Evolutionary conservation across 2,797 vertebrate genomes (phyloP), one percentile per base, ranked within the genome.

Genomic region (Lepidocolaptes lacrymiger): DNA sequence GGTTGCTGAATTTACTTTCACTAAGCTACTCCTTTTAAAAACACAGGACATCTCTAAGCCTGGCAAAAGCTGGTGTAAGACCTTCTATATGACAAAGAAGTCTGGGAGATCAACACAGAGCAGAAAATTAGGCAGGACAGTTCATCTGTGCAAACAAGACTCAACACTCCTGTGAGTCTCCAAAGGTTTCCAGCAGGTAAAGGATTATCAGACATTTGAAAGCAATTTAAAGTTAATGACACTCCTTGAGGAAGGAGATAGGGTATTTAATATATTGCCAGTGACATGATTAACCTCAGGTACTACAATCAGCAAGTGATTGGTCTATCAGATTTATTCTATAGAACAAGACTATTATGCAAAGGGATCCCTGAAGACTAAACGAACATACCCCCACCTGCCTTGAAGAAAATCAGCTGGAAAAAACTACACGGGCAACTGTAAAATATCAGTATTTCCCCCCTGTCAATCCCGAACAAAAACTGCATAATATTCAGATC

Each of bases 1-100:
- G 63, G 93, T 34, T 87, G 71, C 59, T 64, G 51, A 73, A 86
- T 73, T 93, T 82, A 85, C 69, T 93, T 83, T 89, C 89, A 71
- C 85, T 66, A 77, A 88, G 54, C 69, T 62, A 46, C 67, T 77
- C 23, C 61, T 88, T 87, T 89, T 73, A 64, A 77, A 94, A 87
- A 67, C 14, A 76, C 90, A 9, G 52, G 12, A 26, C n/a, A 55
- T 32, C 59, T 39, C 15, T 76, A 66, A 73, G 37, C 48, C 59
- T 71, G 69, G 24, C 46, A 81, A 76, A 91, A 85, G 36, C 62
- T 58, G 28, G 58, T 55, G 6, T 8, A 28, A 84, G 48, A n/a
- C 43, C 55, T 28, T 36, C 34, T 1, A 18, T 21, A 30, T 7
- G 37, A 75, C 8, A 62, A 48, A 87, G 36, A 73, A 75, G 10